Evolutionary conservation across 2,888 invertebrate genomes (phyloP), one percentile per base, ranked within the genome.

Genomic region (Pimpla rufipes): DNA sequence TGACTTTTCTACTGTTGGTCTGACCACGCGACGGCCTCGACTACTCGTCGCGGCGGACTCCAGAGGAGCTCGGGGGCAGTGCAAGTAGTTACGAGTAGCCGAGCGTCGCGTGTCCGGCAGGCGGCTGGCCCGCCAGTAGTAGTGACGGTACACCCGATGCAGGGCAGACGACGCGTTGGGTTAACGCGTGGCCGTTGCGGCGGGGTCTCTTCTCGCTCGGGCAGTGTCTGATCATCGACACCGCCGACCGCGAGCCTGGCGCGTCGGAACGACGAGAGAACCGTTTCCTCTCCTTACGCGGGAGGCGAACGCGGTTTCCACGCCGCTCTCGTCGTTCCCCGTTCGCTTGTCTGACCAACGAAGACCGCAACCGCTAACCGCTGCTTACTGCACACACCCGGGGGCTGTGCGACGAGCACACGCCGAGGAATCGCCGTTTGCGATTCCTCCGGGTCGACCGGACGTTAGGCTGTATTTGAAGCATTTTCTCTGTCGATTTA

Each of bases 351-450:
- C 86, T 78, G 85, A 85, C 84, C 83, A 84, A 57, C 84, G 70
- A 81, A 81, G 83, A 84, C 85, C 85, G 83, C 86, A 86, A 86
- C 86, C 85, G 83, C 86, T 85, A 81, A 86, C 85, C 84, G 83
- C 83, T 84, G 82, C 80, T 83, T 77, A 81, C 80, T 55, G 64
- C 79, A 66, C 29, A n/a, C 40, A 18, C 23, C 73, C 45, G 59
- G 47, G n/a, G 29, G 29, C 37, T 66, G 11, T 21, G 57, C 35
- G 57, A 57, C 37, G 55, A 21, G 57, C 66, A 57, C 29, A 37
- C 29, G 40, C 67, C 55, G 57, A 40, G 52, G 29, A 29, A 29
- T 29, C 35, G 77, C 21, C 73, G 80, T 73, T 77, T 73, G 79
- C 40, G 68, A 55, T 47, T 57, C 35, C 79, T 76, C 40, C 13